Evolutionary conservation across 2,888 invertebrate genomes (phyloP), one percentile per base, ranked within the genome.

Genomic region (Apantesis nais): DNA sequence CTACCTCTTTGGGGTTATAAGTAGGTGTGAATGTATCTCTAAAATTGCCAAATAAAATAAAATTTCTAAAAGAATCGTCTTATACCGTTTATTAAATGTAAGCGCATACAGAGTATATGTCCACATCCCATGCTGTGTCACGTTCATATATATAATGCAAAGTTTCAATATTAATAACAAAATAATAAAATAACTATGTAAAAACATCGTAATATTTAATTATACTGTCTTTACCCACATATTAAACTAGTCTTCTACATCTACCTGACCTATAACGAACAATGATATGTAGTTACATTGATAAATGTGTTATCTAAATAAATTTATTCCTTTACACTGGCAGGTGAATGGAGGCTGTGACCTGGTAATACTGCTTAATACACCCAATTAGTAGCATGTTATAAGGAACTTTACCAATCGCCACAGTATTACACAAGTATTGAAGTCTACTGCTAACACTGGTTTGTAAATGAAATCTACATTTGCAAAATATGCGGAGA

Each of bases 291-390:
- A 37, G 39, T 34, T 68, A 60, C 66, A 44, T 60, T 60, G 66
- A 60, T 60, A 67, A 60, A 67, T 60, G 66, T 31, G 41, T 60
- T 67, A 66, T 66, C 58, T 58, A 37, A 58, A 39, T 29, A 41
- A 41, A 60, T 67, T 41, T 67, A 67, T 67, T 16, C 41, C 41
- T 67, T 67, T 41, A 67, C 60, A 67, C 60, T 67, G 41, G 37
- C 60, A 34, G 22, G 58, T 67, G 66, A 67, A 60, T 67, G 44
- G 66, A 60, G 37, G 31, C 37, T 37, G 9, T 58, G 19, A 25
- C 25, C 41, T 58, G n/a, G 62, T 55, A 34, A 63, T 66, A 39
- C 37, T 60, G 58, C 29, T 58, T 29, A 58, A 58, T 29, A 58
- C 16, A 58, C 58, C 58, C 58, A 58, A 58, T 58, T 58, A 58